Evolutionary conservation across 2,888 invertebrate species (phyloP).

Genomic region (Cryptosula pallasiana): DNA sequence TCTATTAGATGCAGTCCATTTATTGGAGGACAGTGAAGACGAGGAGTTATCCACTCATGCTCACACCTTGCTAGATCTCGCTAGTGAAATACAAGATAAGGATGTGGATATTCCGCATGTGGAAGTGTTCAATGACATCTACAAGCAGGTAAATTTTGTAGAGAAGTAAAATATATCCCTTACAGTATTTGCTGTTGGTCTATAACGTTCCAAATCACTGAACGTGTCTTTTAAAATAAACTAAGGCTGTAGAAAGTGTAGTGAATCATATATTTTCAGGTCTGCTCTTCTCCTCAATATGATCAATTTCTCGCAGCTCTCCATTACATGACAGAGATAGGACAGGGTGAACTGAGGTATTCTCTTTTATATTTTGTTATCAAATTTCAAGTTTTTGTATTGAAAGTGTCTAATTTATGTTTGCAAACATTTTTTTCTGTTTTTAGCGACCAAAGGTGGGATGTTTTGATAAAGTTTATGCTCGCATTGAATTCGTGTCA

Average conservation of each 20-base stretch:
- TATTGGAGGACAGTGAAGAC: slow-evolving; percentile 40
- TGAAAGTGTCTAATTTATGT: too few species aligned
- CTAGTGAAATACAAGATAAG: neutral
- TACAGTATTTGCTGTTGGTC: too few species aligned
- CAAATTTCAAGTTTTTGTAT: too few species aligned
- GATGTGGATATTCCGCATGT: neutral
- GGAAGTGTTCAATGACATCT: slow-evolving; percentile 1
- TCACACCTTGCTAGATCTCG: neutral
- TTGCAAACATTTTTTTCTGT: neutral
- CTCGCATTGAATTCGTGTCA: neutral
- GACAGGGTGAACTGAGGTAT: neutral
- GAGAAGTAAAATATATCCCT: too few species aligned
- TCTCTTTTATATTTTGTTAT: too few species aligned
- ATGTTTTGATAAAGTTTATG: neutral
- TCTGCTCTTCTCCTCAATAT: neutral
- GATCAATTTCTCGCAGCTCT: neutral
- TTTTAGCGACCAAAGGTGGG: slow-evolving; percentile 15
- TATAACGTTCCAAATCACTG: too few species aligned
- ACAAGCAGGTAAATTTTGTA: slow-evolving; percentile 9
- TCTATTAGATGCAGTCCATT: slow-evolving; percentile 67
- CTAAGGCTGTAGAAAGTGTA: neutral
- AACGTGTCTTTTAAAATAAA: too few species aligned
- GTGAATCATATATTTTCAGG: neutral
- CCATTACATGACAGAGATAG: neutral
- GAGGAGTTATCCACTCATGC: slow-evolving; percentile 62